These are phyloP conservation scores for Mesaphorura yosii DNA, from an alignment of 1,140 invertebrate genomes.

Conservation along the genomic window DNA sequence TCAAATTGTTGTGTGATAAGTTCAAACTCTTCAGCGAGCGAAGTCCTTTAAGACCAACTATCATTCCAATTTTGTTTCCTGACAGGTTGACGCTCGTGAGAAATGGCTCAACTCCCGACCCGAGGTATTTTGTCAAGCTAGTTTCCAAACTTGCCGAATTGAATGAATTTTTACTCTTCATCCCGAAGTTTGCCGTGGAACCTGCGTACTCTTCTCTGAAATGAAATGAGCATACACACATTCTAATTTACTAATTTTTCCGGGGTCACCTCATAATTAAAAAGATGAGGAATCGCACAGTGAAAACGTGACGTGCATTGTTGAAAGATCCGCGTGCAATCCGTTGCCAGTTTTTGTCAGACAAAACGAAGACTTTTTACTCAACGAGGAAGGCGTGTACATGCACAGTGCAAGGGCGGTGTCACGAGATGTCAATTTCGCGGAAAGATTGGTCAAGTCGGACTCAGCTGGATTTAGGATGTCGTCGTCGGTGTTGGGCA, in stretches of 20 bases:
- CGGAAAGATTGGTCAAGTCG: neutral
- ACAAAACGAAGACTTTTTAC: slow-evolving; percentile 1
- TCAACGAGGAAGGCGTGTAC: too few species aligned
- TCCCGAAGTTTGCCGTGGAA: too few species aligned
- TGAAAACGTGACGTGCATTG: too few species aligned
- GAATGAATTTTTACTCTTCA: too few species aligned
- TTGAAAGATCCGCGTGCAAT: slow-evolving; percentile 15
- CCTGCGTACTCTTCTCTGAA: too few species aligned
- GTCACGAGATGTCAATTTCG: slow-evolving; percentile 3
- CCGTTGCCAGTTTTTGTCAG: slow-evolving; percentile 13
- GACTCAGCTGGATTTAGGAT: slow-evolving; percentile 1
- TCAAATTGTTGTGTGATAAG: slow-evolving; percentile 26
- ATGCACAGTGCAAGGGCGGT: too few species aligned
- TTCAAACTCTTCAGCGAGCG: slow-evolving; percentile 17
- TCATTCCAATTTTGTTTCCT: slow-evolving; percentile 9
- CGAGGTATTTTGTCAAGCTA: neutral
- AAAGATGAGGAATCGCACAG: too few species aligned
- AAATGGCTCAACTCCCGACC: neutral
- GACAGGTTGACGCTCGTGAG: slow-evolving; percentile 4
- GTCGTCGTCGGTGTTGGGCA: slow-evolving; percentile 8
- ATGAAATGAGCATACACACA: too few species aligned
- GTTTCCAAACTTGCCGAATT: too few species aligned
- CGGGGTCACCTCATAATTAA: too few species aligned
- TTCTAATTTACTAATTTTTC: too few species aligned
- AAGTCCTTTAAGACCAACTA: slow-evolving; percentile 18